These are phyloP conservation scores for Mimas tiliae DNA, from an alignment of 2,888 invertebrate species.

Conservation along the genomic window DNA sequence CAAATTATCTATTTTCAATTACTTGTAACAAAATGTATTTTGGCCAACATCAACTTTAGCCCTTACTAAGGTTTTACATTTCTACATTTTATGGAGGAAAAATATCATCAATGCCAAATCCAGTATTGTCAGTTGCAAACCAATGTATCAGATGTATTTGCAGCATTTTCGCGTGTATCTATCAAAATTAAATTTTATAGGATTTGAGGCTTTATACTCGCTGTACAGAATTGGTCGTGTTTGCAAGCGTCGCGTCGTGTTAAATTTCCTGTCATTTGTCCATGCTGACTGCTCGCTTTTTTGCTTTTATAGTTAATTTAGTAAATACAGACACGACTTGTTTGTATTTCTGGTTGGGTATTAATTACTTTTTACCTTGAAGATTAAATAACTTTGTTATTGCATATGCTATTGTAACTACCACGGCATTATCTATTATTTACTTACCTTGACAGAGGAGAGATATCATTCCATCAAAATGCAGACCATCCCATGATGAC, in stretches of 20 bases:
- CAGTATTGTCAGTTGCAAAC: slow-evolving; percentile 35
- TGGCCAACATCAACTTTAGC: too few species aligned
- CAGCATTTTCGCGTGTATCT: slow-evolving; percentile 65
- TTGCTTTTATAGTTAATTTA: slow-evolving; percentile 10
- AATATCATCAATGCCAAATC: slow-evolving; percentile 36
- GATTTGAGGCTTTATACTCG: slow-evolving; percentile 63
- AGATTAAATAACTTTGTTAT: too few species aligned
- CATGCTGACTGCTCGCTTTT: slow-evolving; percentile 1
- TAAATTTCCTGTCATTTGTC: slow-evolving; percentile 41
- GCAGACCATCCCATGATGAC: too few species aligned
- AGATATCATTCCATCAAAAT: too few species aligned
- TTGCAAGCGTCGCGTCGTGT: slow-evolving; percentile 41
- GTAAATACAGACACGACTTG: neutral
- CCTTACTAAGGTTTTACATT: too few species aligned
- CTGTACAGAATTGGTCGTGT: slow-evolving; percentile 60
- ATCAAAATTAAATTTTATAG: slow-evolving; percentile 77
- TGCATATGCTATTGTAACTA: too few species aligned
- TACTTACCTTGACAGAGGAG: too few species aligned
- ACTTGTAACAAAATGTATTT: too few species aligned
- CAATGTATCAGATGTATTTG: slow-evolving; percentile 57
- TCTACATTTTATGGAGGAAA: too few species aligned
- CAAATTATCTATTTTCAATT: too few species aligned
- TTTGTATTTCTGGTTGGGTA: slow-evolving; percentile 1
- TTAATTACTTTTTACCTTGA: neutral
- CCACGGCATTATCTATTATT: too few species aligned